Base-by-base conservation (phyloP, 2,888 invertebrate genomes). In the Callyntrura guangdongensis region DNA sequence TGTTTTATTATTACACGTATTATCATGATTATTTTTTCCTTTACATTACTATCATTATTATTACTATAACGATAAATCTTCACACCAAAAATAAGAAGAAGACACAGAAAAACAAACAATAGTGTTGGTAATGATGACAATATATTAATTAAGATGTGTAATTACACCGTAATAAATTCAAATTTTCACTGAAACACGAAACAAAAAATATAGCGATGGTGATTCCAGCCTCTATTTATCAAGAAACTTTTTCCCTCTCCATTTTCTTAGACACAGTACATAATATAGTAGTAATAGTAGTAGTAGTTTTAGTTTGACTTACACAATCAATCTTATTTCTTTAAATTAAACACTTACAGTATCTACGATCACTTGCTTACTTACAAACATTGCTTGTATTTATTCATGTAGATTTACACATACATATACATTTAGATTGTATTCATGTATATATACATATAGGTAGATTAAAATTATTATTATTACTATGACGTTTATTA, bases 221-320 rank as follows among this genome's bases (percentile, higher is more conserved):
- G 77, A 77, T 53, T 25, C 77, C 77, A 77, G 77, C 77, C 77
- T 77, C 77, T 72, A 61, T 61, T 11, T 69, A 77, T 77, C 77
- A 77, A 74, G 49, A 17, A 74, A 36, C 36, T 36, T 36, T 36
- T 27, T 27, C n/a, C 14, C 27, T 25, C 69, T 69, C 20, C 69
- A 69, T 27, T 8, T 27, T 22, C 20, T 6, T 36, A 36, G 36
- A 36, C 36, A 36, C 36, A 36, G 36, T 36, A 36, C 36, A 36
- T 36, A 36, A 6, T 36, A 36, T 36, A 36, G 36, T 36, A 36
- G 36, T 36, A 36, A 36, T 36, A n/a, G n/a, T 36, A 36, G 36
- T 36, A 36, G 36, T 36, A 36, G 36, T 25, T 67, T 67, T 25
- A 27, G 27, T 27, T 36, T 61, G 20, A 27, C 69, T 14, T 69